Evolutionary conservation across 1,140 invertebrate species (phyloP).

Genomic region (Homalodisca vitripennis): DNA sequence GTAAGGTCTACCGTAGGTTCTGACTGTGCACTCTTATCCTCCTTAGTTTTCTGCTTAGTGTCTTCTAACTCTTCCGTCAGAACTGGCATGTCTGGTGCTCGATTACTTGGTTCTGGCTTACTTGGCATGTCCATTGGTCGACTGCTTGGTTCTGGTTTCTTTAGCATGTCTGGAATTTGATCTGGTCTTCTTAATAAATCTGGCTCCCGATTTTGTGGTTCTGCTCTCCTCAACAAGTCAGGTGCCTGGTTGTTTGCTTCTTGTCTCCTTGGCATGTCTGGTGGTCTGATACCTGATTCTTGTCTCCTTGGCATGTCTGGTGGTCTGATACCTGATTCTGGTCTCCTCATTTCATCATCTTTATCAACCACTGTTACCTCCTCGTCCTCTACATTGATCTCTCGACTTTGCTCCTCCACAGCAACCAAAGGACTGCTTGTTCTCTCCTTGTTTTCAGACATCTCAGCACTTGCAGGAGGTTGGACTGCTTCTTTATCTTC

Average conservation of each 20-base stretch:
- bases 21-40: constrained; percentile 7
- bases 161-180: too few relatives aligned
- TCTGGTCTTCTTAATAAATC: too few relatives aligned
- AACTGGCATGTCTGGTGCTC: too few relatives aligned
- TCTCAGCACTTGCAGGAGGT: background rate
- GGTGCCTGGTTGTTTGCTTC: too few relatives aligned
- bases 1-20: constrained; percentile 6
- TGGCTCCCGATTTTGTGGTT: too few relatives aligned
- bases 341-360: constrained; percentile 5
- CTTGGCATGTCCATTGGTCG: too few relatives aligned
- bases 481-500: background rate
- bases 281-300: too few relatives aligned
- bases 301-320: constrained; percentile 11
- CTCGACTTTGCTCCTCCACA: background rate
- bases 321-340: background rate
- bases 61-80: constrained; percentile 6
- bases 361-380: constrained; percentile 13
- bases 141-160: too few relatives aligned
- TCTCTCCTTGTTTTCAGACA: background rate
- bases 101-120: too few relatives aligned
- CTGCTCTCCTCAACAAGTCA: too few relatives aligned
- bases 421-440: background rate
- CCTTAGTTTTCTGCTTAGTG: background rate
- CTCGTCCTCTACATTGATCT: background rate
- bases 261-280: constrained; percentile 10